These are phyloP conservation scores for Ovibos moschatus DNA, from an alignment of 2,113 vertebrate species.

Conservation along the genomic window DNA sequence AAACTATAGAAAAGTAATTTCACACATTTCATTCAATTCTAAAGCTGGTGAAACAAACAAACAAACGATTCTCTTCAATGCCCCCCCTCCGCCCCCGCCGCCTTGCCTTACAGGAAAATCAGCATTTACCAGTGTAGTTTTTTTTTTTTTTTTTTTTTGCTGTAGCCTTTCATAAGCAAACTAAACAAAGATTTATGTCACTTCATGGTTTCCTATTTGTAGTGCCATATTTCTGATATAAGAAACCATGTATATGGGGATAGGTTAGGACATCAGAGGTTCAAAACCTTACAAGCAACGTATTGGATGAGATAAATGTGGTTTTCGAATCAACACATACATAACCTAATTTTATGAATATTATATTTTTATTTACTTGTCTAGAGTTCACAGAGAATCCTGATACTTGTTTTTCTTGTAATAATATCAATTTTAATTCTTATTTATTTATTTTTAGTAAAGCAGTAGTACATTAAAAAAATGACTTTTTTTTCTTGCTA, in stretches of 20 bases:
- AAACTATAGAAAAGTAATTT: neutral
- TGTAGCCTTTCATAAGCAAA: neutral
- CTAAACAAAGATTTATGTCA: neutral
- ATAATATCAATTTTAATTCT: neutral
- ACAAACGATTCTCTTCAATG: neutral
- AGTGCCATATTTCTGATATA: neutral
- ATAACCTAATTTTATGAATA: neutral
- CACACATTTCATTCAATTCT: neutral
- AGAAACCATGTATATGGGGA: neutral
- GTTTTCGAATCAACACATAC: neutral
- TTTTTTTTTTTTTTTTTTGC: rapidly evolving
- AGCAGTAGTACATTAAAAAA: no score
- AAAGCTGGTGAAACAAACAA: neutral
- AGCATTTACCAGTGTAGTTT: neutral
- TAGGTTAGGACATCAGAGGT: neutral
- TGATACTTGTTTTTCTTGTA: neutral
- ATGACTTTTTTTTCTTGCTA: neutral
- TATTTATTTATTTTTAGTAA: neutral
- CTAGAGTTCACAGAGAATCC: neutral
- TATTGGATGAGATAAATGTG: neutral
- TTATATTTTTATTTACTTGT: neutral
- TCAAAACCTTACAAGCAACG: neutral
- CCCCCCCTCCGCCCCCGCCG: rapidly evolving
- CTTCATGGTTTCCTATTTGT: neutral
- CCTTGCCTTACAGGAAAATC: neutral